Base-by-base conservation (phyloP, 2,797 vertebrate genomes). In the Margarornis squamiger region DNA sequence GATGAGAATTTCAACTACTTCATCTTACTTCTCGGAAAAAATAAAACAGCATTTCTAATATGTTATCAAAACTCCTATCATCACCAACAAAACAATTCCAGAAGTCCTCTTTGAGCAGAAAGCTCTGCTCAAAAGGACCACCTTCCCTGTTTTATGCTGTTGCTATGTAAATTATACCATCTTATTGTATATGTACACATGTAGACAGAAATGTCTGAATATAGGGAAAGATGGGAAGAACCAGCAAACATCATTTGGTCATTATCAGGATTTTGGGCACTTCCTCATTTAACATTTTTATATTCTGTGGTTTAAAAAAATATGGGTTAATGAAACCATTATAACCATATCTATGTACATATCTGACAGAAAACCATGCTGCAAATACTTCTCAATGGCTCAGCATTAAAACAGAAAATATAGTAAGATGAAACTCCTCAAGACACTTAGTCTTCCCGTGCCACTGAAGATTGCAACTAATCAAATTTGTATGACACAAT, bases 131-230 rank as follows among this genome's bases (percentile, higher is more conserved):
- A 15, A 26, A 90, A 65, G n/a, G 32, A 57, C 22, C 6, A 71
- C 8, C 30, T 70, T 51, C 46, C 22, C 29, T 54, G 9, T 36
- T 90, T 48, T 51, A n/a, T 27, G 10, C 4, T 63, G 18, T 32
- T 76, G 43, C 6, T 41, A 16, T 19, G n/a, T 9, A 67, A 51
- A 70, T 39, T 68, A 45, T n/a, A 10, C 16, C 29, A 36, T 55
- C 24, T 74, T 49, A 15, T 3, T 63, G 32, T 57, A 12, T 30
- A 34, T 12, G 7, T 11, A 66, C 1, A 0, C 22, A 3, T 1
- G 1, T 4, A 38, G 26, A 12, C 5, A 80, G 34, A 52, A 74
- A 63, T 14, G 12, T 45, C 16, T 51, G 21, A 77, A 59, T 26
- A 77, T 1, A 61, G 13, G 14, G 14, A 30, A 87, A 81, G 30